A percentile compares a stretch with the other conserved stretches of the same genome.
These are phyloP conservation scores for Fulmarus glacialis DNA, from an alignment of 2,113 vertebrate species.

Conservation along the genomic window DNA sequence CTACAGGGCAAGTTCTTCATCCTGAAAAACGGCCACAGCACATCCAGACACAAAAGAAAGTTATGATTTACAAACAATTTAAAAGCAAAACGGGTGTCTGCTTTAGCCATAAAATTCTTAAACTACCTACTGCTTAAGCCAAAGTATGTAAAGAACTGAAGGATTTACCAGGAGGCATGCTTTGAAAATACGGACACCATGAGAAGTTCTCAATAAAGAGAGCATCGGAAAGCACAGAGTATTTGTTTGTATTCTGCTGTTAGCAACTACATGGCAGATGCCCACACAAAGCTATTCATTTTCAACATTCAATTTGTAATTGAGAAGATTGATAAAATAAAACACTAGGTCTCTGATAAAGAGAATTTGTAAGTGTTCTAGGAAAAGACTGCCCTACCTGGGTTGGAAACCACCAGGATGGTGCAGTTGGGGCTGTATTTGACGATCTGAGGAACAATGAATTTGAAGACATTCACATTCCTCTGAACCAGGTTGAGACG, in stretches of 20 bases:
- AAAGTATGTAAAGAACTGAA: not conserved
- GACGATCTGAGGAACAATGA: constrained; percentile 92
- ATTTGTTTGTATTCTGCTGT: not conserved
- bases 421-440: constrained; percentile 93
- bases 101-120: not conserved
- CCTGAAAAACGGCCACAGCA: not conserved
- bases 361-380: accelerated
- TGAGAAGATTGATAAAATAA: not conserved
- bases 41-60: not conserved
- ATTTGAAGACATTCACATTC: constrained; percentile 95
- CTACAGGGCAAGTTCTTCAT: not conserved
- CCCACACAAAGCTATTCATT: not conserved
- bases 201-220: not conserved
- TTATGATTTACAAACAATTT: not conserved
- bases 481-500: constrained; percentile 96
- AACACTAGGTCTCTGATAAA: not conserved
- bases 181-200: not conserved
- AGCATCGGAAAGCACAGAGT: not conserved
- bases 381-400: constrained; percentile 73
- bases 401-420: constrained; percentile 95
- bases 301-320: not conserved
- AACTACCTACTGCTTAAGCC: not conserved
- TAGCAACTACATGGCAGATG: not conserved
- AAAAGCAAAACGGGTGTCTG: not conserved
- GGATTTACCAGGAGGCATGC: not conserved